Conservation (phyloP, 2,888 invertebrate species). For the Eubasilissa splendida region DNA sequence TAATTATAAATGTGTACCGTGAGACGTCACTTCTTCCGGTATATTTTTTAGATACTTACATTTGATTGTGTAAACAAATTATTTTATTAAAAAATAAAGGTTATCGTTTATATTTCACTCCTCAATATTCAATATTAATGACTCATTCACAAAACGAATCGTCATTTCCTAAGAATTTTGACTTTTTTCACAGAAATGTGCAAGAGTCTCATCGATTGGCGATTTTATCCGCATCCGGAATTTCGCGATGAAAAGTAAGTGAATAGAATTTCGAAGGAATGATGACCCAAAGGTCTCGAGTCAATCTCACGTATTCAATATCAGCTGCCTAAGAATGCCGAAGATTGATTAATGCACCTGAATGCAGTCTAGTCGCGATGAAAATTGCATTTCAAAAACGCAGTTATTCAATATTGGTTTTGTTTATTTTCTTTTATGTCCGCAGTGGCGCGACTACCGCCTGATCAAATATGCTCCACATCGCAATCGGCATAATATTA, state of each 20-base stretch:
- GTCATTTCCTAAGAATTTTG: too few relatives aligned
- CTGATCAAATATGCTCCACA: neutral
- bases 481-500: too few relatives aligned
- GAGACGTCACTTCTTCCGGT: too few relatives aligned
- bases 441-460: neutral
- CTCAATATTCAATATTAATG: too few relatives aligned
- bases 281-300: constrained; percentile 12
- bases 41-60: too few relatives aligned
- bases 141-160: too few relatives aligned
- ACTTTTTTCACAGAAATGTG: neutral
- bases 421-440: neutral
- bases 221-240: constrained; percentile 7
- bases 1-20: too few relatives aligned
- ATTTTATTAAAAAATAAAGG: too few relatives aligned
- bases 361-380: constrained; percentile 6
- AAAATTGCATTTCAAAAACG: constrained; percentile 23
- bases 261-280: constrained; percentile 12
- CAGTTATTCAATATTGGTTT: constrained; percentile 22
- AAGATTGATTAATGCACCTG: constrained; percentile 6
- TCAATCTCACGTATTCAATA: constrained; percentile 28
- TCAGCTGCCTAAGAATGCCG: constrained; percentile 26
- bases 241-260: constrained; percentile 5
- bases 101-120: too few relatives aligned
- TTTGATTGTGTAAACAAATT: too few relatives aligned
- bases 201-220: neutral